These are phyloP conservation scores for Crocallis elinguaria DNA, from an alignment of 2,888 invertebrate genomes.

Conservation along the genomic window DNA sequence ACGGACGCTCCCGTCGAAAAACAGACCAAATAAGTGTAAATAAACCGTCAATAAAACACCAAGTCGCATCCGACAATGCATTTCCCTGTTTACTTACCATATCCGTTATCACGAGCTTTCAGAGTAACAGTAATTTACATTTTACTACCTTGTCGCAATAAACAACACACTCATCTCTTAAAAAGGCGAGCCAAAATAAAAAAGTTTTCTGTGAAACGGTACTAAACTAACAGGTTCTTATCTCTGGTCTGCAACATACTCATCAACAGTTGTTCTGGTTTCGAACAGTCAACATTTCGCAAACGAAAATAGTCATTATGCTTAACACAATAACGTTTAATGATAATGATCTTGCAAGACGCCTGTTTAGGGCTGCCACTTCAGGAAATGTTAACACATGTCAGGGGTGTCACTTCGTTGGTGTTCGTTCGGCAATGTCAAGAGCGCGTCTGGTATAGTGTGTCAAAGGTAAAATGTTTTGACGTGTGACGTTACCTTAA, in stretches of 20 bases:
- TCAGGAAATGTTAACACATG: constrained; percentile 28
- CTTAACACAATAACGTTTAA: constrained; percentile 33
- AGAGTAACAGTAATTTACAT: neutral
- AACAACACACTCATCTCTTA: neutral
- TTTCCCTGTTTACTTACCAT: constrained; percentile 42
- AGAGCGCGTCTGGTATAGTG: constrained; percentile 7
- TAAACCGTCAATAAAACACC: constrained; percentile 19
- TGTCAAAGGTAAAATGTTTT: neutral
- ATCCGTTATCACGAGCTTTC: constrained; percentile 40
- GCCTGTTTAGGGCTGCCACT: constrained; percentile 17
- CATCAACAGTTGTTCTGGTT: constrained; percentile 44
- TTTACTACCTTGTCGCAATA: constrained; percentile 7
- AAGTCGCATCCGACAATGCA: constrained; percentile 39
- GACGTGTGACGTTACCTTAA: neutral
- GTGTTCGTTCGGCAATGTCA: neutral
- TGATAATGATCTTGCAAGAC: constrained; percentile 35
- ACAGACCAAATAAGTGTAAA: constrained; percentile 8
- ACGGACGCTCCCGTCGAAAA: neutral
- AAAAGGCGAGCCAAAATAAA: neutral
- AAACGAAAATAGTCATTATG: constrained; percentile 40
- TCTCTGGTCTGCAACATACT: constrained; percentile 39
- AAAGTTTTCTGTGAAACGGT: constrained; percentile 5
- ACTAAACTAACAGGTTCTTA: neutral
- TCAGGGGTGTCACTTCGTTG: constrained; percentile 39
- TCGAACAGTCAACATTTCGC: constrained; percentile 32